Evolutionary conservation across 2,888 invertebrate species (phyloP), one percentile per base, ranked within the genome.

Genomic region (Xanthorhoe spadicearia): DNA sequence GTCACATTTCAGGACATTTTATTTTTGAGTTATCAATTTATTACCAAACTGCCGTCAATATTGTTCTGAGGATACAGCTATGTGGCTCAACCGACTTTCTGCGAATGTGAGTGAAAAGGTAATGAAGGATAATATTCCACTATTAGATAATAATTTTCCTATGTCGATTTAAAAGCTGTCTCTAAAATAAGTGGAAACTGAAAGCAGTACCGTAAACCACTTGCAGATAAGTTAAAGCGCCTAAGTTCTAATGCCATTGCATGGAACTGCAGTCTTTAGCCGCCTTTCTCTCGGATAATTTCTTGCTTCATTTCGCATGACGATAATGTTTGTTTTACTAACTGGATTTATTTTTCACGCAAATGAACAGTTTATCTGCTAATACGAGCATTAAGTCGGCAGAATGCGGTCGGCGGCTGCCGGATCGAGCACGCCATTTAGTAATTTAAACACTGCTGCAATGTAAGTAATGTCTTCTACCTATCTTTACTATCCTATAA

Each of bases 331-430:
- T 84, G 83, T 86, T 84, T 83, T 78, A 80, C 79, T 82, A 84
- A 85, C 80, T 79, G 75, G 75, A 75, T 81, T 82, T 86, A 85
- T 86, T 87, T 88, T 86, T 87, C 84, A 84, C 83, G 77, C 79
- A 85, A 87, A 84, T 82, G 79, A 82, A 82, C 80, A 81, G 80
- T 84, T 85, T 84, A 86, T 84, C 82, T 77, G 76, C 78, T 83
- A 83, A 83, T 83, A 83, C 79, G 78, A 80, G 80, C 81, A 82
- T 83, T 85, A 85, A 80, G 77, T 74, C 72, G 69, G 74, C 76
- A 84, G 81, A 85, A 86, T 83, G 85, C 80, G 79, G 84, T 76
- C 81, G 85, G 75, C 81, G 78, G 72, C 55, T 68, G 76, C 76
- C 67, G 71, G 63, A 68, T 72, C 72, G 66, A 77, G 79, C 87